A percentile compares a stretch with the other conserved stretches of the same genome.
These are phyloP conservation scores for Drosophila truncata DNA, from an alignment of 1,140 invertebrate genomes.

Conservation along the genomic window DNA sequence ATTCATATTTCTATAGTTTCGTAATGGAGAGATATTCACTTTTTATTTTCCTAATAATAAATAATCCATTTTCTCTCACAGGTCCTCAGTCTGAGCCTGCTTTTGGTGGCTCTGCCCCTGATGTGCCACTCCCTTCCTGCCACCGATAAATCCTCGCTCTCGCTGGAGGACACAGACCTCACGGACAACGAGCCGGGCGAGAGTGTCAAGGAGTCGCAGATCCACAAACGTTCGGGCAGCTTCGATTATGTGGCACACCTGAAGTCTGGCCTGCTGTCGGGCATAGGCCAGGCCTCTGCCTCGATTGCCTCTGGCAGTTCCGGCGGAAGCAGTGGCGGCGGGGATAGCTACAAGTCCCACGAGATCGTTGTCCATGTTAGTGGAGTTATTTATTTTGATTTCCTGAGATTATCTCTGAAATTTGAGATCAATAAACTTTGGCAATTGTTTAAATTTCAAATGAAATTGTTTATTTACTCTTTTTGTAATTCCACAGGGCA, in stretches of 20 bases:
- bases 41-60: too few relatives aligned
- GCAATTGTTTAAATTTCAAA: not conserved
- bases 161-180: constrained; percentile 74
- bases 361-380: constrained; percentile 85
- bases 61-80: not conserved
- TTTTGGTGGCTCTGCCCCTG: constrained; percentile 67
- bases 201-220: constrained; percentile 75
- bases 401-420: not conserved
- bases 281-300: constrained; percentile 86
- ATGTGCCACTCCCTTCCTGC: constrained; percentile 66
- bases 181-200: constrained; percentile 76
- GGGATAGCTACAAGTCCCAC: constrained; percentile 84
- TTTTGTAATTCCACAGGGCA: constrained; percentile 68
- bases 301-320: constrained; percentile 87
- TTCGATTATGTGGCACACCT: constrained; percentile 85
- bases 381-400: not conserved
- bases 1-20: too few relatives aligned
- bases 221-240: constrained; percentile 85
- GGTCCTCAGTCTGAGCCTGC: constrained; percentile 50
- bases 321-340: constrained; percentile 86
- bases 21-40: too few relatives aligned
- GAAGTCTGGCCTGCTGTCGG: constrained; percentile 86
- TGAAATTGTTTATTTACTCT: not conserved
- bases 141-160: constrained; percentile 64
- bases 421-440: not conserved